Evolutionary conservation across 2,797 vertebrate genomes (phyloP).

Genomic region (Labeo calbasu): DNA sequence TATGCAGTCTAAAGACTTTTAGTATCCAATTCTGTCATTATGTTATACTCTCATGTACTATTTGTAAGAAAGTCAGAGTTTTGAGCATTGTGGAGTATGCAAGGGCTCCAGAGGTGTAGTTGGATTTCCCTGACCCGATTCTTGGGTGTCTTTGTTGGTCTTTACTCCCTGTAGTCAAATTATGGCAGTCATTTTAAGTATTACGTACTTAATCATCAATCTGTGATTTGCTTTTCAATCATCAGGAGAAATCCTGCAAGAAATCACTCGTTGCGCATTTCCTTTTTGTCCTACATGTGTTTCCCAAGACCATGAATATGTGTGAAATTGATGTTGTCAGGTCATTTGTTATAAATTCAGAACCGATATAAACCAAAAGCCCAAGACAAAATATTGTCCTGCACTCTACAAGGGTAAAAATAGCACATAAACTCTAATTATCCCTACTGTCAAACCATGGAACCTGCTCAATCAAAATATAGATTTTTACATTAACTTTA

Average conservation of each 20-base stretch:
- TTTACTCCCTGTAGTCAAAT: constrained; percentile 13
- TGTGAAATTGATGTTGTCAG: constrained; percentile 47
- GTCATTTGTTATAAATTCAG: constrained; percentile 50
- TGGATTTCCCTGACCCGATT: background rate
- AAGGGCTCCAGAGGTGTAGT: background rate
- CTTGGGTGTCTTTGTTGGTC: background rate
- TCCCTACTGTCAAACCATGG: constrained; percentile 3
- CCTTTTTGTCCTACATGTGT: background rate
- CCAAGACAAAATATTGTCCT: constrained; percentile 18
- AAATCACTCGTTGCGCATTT: background rate
- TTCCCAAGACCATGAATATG: constrained; percentile 8
- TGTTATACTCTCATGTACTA: background rate
- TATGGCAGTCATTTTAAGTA: background rate
- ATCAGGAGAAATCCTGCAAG: background rate
- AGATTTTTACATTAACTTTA: constrained; percentile 46
- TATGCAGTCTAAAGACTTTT: background rate
- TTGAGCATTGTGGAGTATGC: background rate
- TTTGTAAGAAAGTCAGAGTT: background rate
- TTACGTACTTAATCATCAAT: constrained; percentile 3
- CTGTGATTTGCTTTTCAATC: background rate
- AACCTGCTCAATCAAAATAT: constrained; percentile 33
- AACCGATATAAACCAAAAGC: constrained; percentile 16
- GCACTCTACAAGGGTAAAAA: constrained; percentile 19
- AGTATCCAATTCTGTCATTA: background rate
- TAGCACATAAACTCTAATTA: constrained; percentile 41